A percentile compares a stretch with the other conserved stretches of the same genome.
Conservation (phyloP, 2,797 vertebrate genomes). For the Enteromius fasciolatus region DNA sequence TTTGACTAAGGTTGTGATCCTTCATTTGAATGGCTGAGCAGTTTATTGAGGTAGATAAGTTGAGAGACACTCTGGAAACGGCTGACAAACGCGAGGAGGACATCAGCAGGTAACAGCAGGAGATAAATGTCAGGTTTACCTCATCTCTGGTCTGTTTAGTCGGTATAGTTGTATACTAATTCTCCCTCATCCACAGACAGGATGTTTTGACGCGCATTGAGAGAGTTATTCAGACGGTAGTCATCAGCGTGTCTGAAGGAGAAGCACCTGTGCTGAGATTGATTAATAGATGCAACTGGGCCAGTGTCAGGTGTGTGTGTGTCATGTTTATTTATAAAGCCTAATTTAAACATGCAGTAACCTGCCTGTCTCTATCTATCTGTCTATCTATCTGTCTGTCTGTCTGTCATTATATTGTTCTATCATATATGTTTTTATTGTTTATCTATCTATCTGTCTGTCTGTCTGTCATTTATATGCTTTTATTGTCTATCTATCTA, state of each 20-base stretch:
- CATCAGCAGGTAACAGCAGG: slow-evolving; percentile 3
- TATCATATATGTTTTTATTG: too few species aligned
- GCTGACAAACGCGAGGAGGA: background rate
- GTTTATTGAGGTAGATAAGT: slow-evolving; percentile 44
- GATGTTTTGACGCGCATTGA: slow-evolving; percentile 87
- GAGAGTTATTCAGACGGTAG: slow-evolving; percentile 81
- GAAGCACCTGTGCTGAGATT: slow-evolving; percentile 85
- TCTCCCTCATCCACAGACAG: slow-evolving; percentile 60
- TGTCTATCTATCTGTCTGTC: background rate
- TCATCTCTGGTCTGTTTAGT: background rate
- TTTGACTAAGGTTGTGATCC: slow-evolving; percentile 40
- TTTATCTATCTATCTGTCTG: background rate
- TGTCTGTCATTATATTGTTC: background rate
- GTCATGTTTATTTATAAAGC: background rate
- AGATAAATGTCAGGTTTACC: background rate
- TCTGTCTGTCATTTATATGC: too few species aligned
- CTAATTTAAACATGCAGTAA: background rate
- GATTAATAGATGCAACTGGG: slow-evolving; percentile 85
- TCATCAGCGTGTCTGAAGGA: slow-evolving; percentile 81
- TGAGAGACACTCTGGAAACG: slow-evolving; percentile 22
- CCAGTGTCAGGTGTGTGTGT: slow-evolving; percentile 84
- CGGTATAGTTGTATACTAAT: background rate
- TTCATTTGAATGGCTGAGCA: slow-evolving; percentile 41
- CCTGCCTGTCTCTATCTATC: background rate
- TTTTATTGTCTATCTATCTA: too few species aligned